Percentiles rank a stretch among this genome's conserved stretches.
Evolutionary conservation across 2,113 vertebrate species (phyloP).

Genomic region (Oncorhynchus kisutch): DNA sequence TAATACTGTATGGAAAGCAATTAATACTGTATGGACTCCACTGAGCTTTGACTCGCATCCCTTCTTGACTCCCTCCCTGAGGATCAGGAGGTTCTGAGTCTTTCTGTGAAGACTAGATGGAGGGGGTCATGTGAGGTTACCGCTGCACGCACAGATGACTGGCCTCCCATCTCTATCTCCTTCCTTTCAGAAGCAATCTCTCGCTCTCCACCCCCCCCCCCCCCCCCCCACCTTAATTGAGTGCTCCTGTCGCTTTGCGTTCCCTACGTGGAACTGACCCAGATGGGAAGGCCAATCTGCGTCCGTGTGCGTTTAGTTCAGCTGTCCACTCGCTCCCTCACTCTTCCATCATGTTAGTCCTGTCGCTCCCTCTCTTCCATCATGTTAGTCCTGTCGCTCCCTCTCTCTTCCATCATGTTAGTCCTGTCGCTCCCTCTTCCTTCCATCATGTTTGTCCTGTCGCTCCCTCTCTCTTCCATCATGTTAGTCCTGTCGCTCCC

Average conservation of each 20-base stretch:
- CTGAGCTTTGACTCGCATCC: no score
- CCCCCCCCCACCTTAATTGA: not conserved
- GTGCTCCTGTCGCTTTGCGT: slow-evolving; percentile 1
- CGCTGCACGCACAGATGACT: not conserved
- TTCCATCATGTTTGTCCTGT: not conserved
- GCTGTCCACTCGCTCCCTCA: not conserved
- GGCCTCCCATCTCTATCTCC: not conserved
- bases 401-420: not conserved
- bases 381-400: not conserved
- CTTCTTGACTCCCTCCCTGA: not conserved
- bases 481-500: not conserved
- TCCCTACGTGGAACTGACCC: not conserved
- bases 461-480: no score
- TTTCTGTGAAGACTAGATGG: not conserved
- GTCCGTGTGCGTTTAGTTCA: not conserved
- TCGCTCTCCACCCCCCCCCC: not conserved
- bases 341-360: not conserved
- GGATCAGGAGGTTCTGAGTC: slow-evolving; percentile 7
- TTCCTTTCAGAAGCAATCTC: not conserved
- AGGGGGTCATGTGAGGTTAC: slow-evolving; percentile 10
- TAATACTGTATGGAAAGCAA: no score
- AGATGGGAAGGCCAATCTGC: not conserved
- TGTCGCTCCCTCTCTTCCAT: not conserved
- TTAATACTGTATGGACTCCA: not conserved
- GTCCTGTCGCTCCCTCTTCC: not conserved